Conservation (phyloP, 2,113 vertebrate genomes). For the Triplophysa dalaica region DNA sequence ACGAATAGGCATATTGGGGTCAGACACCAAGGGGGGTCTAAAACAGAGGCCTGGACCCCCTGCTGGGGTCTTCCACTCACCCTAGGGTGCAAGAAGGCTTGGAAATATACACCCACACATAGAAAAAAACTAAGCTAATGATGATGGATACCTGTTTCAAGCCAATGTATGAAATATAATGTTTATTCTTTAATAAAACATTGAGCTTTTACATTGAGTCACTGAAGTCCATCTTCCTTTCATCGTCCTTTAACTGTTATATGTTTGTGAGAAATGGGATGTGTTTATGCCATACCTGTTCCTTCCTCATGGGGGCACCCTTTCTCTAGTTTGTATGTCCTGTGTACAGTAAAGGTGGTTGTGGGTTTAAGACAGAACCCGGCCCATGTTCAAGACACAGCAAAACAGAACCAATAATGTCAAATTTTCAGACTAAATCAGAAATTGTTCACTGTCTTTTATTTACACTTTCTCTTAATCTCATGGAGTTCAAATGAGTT, state of each 20-base stretch:
- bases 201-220: background rate
- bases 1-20: conserved; percentile 63
- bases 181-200: background rate
- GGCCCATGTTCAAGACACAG: too few species aligned
- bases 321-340: background rate
- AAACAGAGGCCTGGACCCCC: conserved; percentile 64
- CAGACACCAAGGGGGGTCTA: conserved; percentile 56
- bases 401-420: too few species aligned
- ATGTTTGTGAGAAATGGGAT: background rate
- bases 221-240: background rate
- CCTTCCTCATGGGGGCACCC: background rate
- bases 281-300: background rate
- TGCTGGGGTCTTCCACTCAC: conserved; percentile 52
- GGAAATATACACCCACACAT: conserved; percentile 19
- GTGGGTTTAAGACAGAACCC: background rate
- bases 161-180: background rate
- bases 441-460: too few species aligned
- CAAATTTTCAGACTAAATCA: too few species aligned
- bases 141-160: background rate
- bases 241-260: background rate
- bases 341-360: background rate
- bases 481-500: too few species aligned
- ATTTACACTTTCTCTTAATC: too few species aligned
- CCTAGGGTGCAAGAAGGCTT: conserved; percentile 46
- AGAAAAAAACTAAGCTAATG: background rate